Evolutionary conservation across 2,113 vertebrate species (phyloP).

Genomic region (Cynocephalus volans): DNA sequence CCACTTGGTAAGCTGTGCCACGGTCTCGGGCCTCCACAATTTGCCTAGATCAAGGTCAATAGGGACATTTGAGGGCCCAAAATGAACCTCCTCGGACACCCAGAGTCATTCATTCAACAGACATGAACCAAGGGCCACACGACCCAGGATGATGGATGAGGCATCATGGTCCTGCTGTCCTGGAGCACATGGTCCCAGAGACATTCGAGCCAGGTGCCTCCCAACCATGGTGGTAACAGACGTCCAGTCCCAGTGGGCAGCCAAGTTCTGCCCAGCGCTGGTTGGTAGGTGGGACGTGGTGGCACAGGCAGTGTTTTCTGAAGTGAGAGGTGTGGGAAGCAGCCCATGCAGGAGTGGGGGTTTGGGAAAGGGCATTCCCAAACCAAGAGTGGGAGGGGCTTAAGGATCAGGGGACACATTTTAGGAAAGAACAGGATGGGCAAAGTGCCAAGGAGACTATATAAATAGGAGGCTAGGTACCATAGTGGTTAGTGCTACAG

Average conservation of each 20-base stretch:
- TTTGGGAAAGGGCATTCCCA: accelerated
- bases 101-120: background rate
- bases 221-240: accelerated
- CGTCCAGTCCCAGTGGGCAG: background rate
- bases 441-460: background rate
- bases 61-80: background rate
- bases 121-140: accelerated
- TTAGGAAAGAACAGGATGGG: background rate
- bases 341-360: background rate
- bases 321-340: background rate
- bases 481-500: background rate
- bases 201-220: background rate
- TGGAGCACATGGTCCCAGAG: accelerated
- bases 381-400: background rate
- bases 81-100: background rate
- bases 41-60: background rate
- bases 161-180: accelerated
- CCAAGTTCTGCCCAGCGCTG: background rate
- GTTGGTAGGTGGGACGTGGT: accelerated
- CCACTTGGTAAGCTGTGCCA: background rate
- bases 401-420: background rate
- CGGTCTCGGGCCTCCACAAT: no score
- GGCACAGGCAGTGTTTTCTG: accelerated
- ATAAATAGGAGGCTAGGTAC: background rate
- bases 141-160: accelerated